Evolutionary conservation across 2,888 invertebrate genomes (phyloP), one percentile per base, ranked within the genome.

Genomic region (Conistra vaccinii): DNA sequence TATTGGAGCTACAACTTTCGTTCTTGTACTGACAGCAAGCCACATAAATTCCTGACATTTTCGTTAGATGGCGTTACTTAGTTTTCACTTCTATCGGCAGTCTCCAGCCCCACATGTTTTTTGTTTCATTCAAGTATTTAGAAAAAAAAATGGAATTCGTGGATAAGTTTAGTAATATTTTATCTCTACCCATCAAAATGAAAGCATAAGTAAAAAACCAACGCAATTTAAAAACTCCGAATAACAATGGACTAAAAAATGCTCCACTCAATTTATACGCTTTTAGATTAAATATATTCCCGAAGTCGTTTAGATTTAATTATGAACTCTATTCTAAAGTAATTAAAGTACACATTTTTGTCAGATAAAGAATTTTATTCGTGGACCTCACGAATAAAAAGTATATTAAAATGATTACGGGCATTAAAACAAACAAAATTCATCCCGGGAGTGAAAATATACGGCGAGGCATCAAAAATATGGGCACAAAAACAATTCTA

Each of bases 401-500:
- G 55, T 69, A 5, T 71, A 61, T 84, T 81, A 75, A 78, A 85
- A 84, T 85, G 62, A 85, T 81, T 55, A 76, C 48, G 42, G 70
- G 32, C 67, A 76, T 75, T 75, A 77, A 85, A 82, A 71, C 73
- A 76, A 85, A 72, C 35, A 78, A 80, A 78, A 87, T 82, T 85
- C 69, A 79, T 78, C 55, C 63, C 60, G 53, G 55, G 76, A 81
- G 57, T 76, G 70, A 74, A 83, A 83, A 78, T 81, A 80, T 80
- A 81, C 62, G 65, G 71, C 26, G 70, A 17, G 29, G n/a, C 73
- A 73, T 78, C 78, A 77, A 87, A 88, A 84, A 83, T 76, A 80
- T 81, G 72, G 63, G 62, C 69, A 70, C 71, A 79, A 83, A 80
- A 88, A 87, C 73, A 73, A 83, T 84, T 80, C 78, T 72, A 76